Percentiles rank a stretch among this genome's conserved stretches.
Conservation (phyloP, 2,888 invertebrate species). For the Steinernema carpocapsae region DNA sequence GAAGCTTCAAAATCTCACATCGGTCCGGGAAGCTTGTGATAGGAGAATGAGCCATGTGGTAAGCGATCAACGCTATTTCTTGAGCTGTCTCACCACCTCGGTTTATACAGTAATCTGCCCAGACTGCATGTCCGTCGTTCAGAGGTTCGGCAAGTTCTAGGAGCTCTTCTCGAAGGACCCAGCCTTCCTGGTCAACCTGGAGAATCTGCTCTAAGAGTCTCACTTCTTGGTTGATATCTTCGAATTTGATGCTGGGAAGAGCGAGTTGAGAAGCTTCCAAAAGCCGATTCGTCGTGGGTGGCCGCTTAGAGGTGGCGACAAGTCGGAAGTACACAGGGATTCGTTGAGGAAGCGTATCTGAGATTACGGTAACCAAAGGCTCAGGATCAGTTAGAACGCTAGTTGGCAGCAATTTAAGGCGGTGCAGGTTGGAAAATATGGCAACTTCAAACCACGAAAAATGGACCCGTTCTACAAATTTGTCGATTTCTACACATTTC, state of each 20-base stretch:
- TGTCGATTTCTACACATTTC: constrained; percentile 4
- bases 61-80: constrained; percentile 56
- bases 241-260: constrained; percentile 16
- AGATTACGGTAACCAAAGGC: constrained; percentile 16
- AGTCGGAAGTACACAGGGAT: constrained; percentile 18
- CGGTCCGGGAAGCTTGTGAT: constrained; percentile 17
- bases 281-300: constrained; percentile 32
- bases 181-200: not conserved
- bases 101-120: constrained; percentile 51
- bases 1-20: constrained; percentile 43
- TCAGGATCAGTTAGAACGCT: not conserved
- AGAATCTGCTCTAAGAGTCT: constrained; percentile 7
- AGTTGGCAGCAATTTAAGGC: not conserved
- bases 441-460: constrained; percentile 17
- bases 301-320: constrained; percentile 11
- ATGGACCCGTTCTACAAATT: not conserved
- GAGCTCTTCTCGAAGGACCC: constrained; percentile 14
- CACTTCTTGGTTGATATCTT: constrained; percentile 22
- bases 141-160: constrained; percentile 44
- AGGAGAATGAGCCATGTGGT: constrained; percentile 55
- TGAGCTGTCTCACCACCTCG: constrained; percentile 51
- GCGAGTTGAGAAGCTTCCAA: constrained; percentile 30
- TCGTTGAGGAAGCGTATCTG: constrained; percentile 13
- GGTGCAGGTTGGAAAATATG: constrained; percentile 9
- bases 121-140: constrained; percentile 48